These are phyloP conservation scores for Spodoptera littoralis DNA, from an alignment of 2,888 invertebrate genomes.

Conservation along the genomic window DNA sequence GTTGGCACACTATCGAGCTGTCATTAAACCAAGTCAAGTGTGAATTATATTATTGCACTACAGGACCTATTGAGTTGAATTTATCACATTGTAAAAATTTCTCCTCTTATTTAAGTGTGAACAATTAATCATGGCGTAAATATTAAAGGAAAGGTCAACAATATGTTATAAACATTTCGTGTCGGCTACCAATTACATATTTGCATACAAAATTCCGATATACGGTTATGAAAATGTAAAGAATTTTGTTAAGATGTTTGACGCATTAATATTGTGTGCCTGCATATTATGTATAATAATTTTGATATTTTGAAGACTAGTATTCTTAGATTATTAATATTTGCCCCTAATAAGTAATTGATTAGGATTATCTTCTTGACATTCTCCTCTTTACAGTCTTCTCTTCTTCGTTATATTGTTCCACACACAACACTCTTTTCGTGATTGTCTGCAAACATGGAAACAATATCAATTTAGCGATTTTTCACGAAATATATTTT, in stretches of 20 bases:
- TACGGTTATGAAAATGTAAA: not conserved
- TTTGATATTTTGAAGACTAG: too few relatives aligned
- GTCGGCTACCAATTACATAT: slow-evolving; percentile 10
- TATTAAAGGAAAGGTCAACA: slow-evolving; percentile 33
- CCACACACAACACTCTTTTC: too few relatives aligned
- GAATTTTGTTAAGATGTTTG: slow-evolving; percentile 5
- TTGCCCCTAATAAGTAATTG: too few relatives aligned
- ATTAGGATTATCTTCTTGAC: too few relatives aligned
- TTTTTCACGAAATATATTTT: slow-evolving; percentile 14
- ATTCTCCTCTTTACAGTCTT: too few relatives aligned
- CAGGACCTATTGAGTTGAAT: slow-evolving; percentile 17
- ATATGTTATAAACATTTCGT: slow-evolving; percentile 9
- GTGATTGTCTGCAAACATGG: too few relatives aligned
- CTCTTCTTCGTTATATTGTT: too few relatives aligned
- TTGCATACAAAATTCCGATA: slow-evolving; percentile 4
- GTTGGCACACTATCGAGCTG: slow-evolving; percentile 37
- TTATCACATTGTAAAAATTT: slow-evolving; percentile 34
- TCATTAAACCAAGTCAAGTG: slow-evolving; percentile 39
- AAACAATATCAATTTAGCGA: too few relatives aligned
- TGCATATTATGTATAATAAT: too few relatives aligned
- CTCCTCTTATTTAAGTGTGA: slow-evolving; percentile 31
- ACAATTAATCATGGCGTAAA: slow-evolving; percentile 44
- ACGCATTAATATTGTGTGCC: too few relatives aligned
- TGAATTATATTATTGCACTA: slow-evolving; percentile 45
- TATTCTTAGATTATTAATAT: too few relatives aligned